phyloP scores from a whole-genome alignment of 2,888 invertebrate genomes.

The Chymomyza amoena region DNA sequence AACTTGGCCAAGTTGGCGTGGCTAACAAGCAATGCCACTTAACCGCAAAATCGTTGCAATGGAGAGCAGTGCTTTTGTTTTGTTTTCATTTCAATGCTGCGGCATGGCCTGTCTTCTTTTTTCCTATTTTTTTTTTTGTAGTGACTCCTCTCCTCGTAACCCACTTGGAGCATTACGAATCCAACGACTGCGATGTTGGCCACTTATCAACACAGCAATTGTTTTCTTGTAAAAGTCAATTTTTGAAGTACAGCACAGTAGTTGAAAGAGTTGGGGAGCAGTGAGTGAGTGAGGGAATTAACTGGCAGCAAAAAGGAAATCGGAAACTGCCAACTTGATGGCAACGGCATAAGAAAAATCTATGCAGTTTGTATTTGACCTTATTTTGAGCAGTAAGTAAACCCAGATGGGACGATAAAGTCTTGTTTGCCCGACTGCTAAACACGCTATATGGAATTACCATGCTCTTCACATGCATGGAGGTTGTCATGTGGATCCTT shows the following conservation, averaged over 20 bases:
- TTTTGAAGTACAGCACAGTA: conserved; percentile 57
- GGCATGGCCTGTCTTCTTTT: conserved; percentile 15
- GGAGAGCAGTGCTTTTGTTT: conserved; percentile 26
- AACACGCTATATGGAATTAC: not conserved
- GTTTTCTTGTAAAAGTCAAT: conserved; percentile 72
- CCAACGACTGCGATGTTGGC: conserved; percentile 26
- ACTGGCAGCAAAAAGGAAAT: conserved; percentile 43
- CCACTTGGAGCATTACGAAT: not conserved
- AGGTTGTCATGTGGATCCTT: no score
- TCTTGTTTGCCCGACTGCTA: not conserved
- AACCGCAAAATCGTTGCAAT: conserved; percentile 42
- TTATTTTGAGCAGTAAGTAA: conserved; percentile 32
- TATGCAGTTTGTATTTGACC: conserved; percentile 51
- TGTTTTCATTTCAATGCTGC: conserved; percentile 37
- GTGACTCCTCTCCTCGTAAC: conserved; percentile 31
- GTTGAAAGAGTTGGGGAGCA: not conserved
- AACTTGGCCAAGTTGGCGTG: conserved; percentile 16
- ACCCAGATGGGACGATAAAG: not conserved
- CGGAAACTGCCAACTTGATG: conserved; percentile 51
- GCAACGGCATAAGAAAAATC: not conserved
- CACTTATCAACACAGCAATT: conserved; percentile 68
- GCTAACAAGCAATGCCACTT: conserved; percentile 41
- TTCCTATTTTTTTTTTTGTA: not conserved
- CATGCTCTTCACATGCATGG: no score
- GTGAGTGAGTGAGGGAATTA: conserved; percentile 7